These are phyloP conservation scores for Drosophila fungiperda DNA, from an alignment of 2,888 invertebrate genomes.

Conservation along the genomic window DNA sequence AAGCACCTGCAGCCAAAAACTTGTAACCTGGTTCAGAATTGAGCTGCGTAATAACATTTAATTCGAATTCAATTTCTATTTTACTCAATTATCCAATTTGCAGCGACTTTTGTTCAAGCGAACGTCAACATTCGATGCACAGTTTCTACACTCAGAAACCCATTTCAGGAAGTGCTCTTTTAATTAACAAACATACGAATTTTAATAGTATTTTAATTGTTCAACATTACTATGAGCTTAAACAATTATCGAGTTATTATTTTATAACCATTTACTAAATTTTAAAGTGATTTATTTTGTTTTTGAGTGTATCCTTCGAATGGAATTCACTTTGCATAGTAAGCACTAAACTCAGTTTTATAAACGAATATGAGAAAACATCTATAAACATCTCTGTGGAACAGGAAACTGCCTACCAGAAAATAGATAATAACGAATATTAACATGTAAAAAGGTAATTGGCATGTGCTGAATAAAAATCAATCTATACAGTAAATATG, in stretches of 20 bases:
- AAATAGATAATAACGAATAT: neutral
- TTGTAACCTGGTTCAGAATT: constrained; percentile 7
- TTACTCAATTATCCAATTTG: constrained; percentile 23
- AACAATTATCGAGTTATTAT: neutral
- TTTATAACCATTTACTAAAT: neutral
- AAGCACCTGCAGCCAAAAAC: constrained; percentile 11
- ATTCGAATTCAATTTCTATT: constrained; percentile 19
- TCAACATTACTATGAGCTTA: neutral
- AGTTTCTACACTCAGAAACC: neutral
- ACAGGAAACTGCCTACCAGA: neutral
- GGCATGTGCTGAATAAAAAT: neutral
- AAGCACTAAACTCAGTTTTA: neutral
- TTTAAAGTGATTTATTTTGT: neutral
- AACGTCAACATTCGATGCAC: neutral
- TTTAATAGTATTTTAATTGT: neutral
- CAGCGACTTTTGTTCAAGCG: neutral
- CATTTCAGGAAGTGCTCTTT: too few species aligned
- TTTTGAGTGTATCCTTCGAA: neutral
- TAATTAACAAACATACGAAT: neutral
- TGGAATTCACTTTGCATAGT: neutral
- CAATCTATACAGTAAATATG: neutral
- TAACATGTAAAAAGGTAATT: neutral
- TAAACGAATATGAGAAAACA: neutral
- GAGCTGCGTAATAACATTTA: constrained; percentile 26
- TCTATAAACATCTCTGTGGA: neutral